phyloP scores from a whole-genome alignment of 2,888 invertebrate species.

The Itoplectis maculator region DNA sequence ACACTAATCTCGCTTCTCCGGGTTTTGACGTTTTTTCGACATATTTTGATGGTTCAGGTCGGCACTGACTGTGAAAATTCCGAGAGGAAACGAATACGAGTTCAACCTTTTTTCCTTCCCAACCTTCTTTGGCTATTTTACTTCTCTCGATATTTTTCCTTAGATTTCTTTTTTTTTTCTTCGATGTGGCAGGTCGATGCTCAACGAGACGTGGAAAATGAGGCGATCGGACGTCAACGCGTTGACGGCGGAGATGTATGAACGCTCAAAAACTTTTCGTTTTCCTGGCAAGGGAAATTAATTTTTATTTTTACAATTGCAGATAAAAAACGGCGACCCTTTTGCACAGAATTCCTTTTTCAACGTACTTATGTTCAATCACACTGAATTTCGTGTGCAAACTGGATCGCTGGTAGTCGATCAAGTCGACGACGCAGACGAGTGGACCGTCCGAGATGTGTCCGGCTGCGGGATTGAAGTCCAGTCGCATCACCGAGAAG shows the following conservation, averaged over 20 bases:
- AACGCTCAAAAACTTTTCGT: neutral
- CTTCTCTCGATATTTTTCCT: neutral
- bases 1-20: slow-evolving; percentile 52
- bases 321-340: no score
- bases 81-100: slow-evolving; percentile 7
- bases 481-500: slow-evolving; percentile 12
- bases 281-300: neutral
- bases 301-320: no score
- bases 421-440: neutral
- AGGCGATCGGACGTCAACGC: neutral
- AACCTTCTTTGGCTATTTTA: neutral
- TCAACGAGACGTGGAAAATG: slow-evolving; percentile 16
- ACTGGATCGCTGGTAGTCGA: neutral
- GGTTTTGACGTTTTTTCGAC: slow-evolving; percentile 68
- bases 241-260: neutral
- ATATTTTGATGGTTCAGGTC: slow-evolving; percentile 59
- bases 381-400: neutral
- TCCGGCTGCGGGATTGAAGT: slow-evolving; percentile 2
- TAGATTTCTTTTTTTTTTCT: neutral
- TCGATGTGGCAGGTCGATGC: neutral
- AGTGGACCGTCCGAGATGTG: neutral
- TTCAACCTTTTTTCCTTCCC: neutral
- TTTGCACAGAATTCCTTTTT: no score
- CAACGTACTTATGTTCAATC: neutral
- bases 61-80: slow-evolving; percentile 43